Evolutionary conservation across 1,140 invertebrate species (phyloP), one percentile per base, ranked within the genome.

Genomic region (Gryon sp.): DNA sequence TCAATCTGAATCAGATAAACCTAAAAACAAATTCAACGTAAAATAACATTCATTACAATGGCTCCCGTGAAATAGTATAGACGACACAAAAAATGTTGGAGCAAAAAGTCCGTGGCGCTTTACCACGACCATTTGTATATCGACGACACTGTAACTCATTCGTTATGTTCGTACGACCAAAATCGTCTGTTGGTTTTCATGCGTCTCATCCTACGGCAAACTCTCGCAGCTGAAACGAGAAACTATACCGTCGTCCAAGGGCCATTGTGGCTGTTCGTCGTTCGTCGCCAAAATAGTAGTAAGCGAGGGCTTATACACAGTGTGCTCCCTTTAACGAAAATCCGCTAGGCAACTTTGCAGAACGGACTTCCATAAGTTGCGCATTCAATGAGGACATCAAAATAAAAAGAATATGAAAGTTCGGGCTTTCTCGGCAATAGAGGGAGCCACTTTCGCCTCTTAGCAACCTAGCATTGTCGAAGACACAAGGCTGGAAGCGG

Each of bases 321-420:
- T 28, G 63, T 68, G 20, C 80, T 79, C 76, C 70, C n/a, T n/a
- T n/a, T n/a, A n/a, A 79, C 70, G 80, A 80, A 85, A 83, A 83
- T 83, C 82, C 81, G 78, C 70, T 68, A 78, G 79, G 81, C 72
- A 84, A 86, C 82, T 85, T 84, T 82, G 72, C 77, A 66, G 76
- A 81, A 80, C 76, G 78, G 75, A 79, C 83, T 83, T 82, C 75
- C 82, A 85, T 85, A 85, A 85, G 82, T 84, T 82, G 78, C 77
- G 79, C n/a, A n/a, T 83, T 86, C 79, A 84, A 86, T 84, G 82
- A 28, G 77, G 78, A 82, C 83, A 83, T 82, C 66, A 79, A 70
- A 83, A 85, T 84, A 84, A 86, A 85, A 80, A 78, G 80, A 65
- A 59, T 74, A 78, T 79, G 75, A 78, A 82, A 79, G 77, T 50